These are phyloP conservation scores for Promerops cafer DNA, from an alignment of 2,113 vertebrate genomes.

Conservation along the genomic window DNA sequence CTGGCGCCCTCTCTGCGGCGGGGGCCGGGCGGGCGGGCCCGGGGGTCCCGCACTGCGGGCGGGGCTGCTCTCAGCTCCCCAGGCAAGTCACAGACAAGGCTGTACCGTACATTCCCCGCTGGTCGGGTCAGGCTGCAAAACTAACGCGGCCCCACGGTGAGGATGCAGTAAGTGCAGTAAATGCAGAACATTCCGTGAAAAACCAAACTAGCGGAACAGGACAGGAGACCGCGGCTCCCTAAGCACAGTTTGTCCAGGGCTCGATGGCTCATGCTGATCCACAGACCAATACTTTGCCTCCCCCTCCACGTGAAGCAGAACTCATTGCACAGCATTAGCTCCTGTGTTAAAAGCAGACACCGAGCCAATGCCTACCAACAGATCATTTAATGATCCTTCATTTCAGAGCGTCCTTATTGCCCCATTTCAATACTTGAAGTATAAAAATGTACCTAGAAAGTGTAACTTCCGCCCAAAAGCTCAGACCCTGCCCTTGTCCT, in stretches of 20 bases:
- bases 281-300: not conserved
- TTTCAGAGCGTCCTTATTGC: slow-evolving; percentile 61
- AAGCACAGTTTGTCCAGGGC: not conserved
- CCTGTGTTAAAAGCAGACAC: not conserved
- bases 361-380: not conserved
- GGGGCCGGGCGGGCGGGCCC: not conserved
- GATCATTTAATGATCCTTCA: slow-evolving; percentile 53
- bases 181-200: slow-evolving; percentile 35
- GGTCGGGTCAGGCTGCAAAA: slow-evolving; percentile 1
- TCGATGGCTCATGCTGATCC: not conserved
- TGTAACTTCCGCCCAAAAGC: slow-evolving; percentile 51
- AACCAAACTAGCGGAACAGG: not conserved
- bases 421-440: slow-evolving; percentile 32
- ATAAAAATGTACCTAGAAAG: slow-evolving; percentile 66
- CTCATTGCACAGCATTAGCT: not conserved
- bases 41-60: not conserved
- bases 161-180: slow-evolving; percentile 54
- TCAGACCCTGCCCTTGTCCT: slow-evolving; percentile 48
- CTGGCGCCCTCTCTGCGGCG: slow-evolving; percentile 77
- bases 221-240: not conserved
- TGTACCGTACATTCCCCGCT: not conserved
- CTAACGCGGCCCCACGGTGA: slow-evolving; percentile 41
- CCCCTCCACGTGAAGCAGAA: not conserved
- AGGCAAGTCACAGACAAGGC: slow-evolving; percentile 22
- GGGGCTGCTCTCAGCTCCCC: not conserved